phyloP scores from a whole-genome alignment of 2,888 invertebrate species.

The Keiferia lycopersicella region DNA sequence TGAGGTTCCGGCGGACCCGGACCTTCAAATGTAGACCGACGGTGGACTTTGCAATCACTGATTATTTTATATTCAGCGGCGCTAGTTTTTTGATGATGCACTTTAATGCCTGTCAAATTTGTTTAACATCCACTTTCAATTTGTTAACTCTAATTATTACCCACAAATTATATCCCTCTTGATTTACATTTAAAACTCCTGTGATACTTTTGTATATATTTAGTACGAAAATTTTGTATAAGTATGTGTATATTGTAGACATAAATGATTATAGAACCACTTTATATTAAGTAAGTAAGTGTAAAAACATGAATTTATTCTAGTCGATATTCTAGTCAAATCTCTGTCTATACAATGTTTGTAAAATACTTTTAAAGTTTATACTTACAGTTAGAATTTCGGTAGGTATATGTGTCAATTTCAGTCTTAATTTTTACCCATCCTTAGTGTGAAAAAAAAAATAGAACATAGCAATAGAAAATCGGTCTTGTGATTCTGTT shows the following conservation, averaged over 20 bases:
- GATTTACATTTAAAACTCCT: slow-evolving; percentile 55
- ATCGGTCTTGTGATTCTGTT: too few species aligned
- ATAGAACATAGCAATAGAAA: background rate
- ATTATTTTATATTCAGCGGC: too few species aligned
- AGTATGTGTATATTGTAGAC: background rate
- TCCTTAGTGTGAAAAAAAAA: background rate
- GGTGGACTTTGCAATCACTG: too few species aligned
- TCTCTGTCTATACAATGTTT: background rate
- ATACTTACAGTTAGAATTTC: background rate
- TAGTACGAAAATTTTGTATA: slow-evolving; percentile 24
- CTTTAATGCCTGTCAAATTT: background rate
- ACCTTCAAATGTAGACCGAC: too few species aligned
- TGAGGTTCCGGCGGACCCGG: too few species aligned
- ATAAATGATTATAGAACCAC: background rate
- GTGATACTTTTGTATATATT: slow-evolving; percentile 71
- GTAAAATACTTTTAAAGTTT: background rate
- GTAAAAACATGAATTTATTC: slow-evolving; percentile 14
- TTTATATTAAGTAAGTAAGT: slow-evolving; percentile 19
- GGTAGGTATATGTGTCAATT: background rate
- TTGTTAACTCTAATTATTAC: background rate
- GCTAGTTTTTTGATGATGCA: background rate
- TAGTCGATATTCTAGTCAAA: slow-evolving; percentile 14
- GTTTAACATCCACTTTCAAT: background rate
- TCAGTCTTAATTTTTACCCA: background rate
- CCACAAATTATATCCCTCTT: slow-evolving; percentile 13